Evolutionary conservation across 2,888 invertebrate species (phyloP), one percentile per base, ranked within the genome.

Genomic region (Sarcophaga caerulescens): DNA sequence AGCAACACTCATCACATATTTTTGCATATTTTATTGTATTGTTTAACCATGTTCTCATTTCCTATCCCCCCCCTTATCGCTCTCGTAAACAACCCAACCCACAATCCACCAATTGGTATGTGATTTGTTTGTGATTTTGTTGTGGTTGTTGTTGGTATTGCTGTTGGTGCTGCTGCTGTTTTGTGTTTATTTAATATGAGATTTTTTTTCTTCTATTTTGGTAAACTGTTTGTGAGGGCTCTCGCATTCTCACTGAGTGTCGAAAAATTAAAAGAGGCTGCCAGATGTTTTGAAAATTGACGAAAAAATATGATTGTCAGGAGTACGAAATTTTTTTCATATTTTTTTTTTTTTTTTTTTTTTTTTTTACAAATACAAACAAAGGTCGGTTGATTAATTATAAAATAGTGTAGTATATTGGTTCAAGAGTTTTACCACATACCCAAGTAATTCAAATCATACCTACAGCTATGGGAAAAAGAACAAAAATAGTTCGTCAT

Each of bases 91-190:
- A 45, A 25, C 0, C 5, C n/a, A 21, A 19, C 52, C 52, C 52
- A 47, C 69, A 70, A 66, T 17, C 45, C 21, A 79, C 17, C 69
- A 79, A 78, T 78, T 75, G 71, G 69, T 83, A 73, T 76, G 84
- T 60, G 81, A 81, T 84, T 84, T 84, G 84, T 78, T 86, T 78
- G 73, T 63, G 79, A 79, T 82, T 85, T 75, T 81, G 17, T 71
- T 81, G 8, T 69, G 10, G 35, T 35, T 8, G 35, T 35, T 35
- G 25, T 2, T 25, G 25, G 25, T 25, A 4, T 3, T 25, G 25
- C 6, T 35, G 35, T 35, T 35, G 35, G 35, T 35, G 35, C 35
- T 35, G 47, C 47, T 73, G 11, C 60, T 73, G 44, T 73, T 73
- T 71, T 25, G 44, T 17, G 52, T 52, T 52, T 52, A 14, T 73